A percentile compares a stretch with the other conserved stretches of the same genome.
These are phyloP conservation scores for Drosophila bocqueti DNA, from an alignment of 1,140 invertebrate species.

Conservation along the genomic window DNA sequence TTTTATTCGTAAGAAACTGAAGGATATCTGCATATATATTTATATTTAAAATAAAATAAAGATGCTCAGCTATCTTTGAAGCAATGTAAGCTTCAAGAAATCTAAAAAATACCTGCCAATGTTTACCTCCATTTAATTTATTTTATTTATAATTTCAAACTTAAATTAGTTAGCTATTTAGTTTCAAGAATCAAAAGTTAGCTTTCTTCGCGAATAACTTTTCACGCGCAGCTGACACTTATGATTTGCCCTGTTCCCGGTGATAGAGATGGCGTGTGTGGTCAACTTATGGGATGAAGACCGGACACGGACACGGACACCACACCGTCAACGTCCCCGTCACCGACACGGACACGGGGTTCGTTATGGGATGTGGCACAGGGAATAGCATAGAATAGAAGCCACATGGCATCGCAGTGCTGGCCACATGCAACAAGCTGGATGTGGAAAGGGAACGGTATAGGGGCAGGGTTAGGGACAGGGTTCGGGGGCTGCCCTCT, in stretches of 20 bases:
- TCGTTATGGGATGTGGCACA: constrained; percentile 3
- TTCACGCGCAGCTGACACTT: constrained; percentile 33
- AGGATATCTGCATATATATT: not conserved
- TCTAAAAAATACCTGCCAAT: too few species aligned
- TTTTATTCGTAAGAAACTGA: not conserved
- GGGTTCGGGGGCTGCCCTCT: constrained; percentile 46
- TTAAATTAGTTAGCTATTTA: not conserved
- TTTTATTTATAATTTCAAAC: not conserved
- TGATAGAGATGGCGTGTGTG: constrained; percentile 39
- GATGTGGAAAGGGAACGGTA: not conserved
- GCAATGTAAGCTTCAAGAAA: not conserved
- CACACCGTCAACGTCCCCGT: constrained; percentile 31
- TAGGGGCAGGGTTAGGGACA: not conserved
- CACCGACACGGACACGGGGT: not conserved
- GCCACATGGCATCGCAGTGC: constrained; percentile 32
- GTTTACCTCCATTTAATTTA: not conserved
- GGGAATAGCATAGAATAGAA: constrained; percentile 13
- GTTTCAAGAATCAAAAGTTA: not conserved
- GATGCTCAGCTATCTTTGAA: not conserved
- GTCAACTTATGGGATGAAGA: constrained; percentile 25
- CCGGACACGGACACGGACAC: constrained; percentile 28
- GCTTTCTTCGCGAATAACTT: constrained; percentile 7
- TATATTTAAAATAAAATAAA: not conserved
- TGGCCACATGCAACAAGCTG: constrained; percentile 60
- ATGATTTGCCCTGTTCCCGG: constrained; percentile 13